phyloP scores from a whole-genome alignment of 2,113 vertebrate species.

The Rousettus leschenaultii region DNA sequence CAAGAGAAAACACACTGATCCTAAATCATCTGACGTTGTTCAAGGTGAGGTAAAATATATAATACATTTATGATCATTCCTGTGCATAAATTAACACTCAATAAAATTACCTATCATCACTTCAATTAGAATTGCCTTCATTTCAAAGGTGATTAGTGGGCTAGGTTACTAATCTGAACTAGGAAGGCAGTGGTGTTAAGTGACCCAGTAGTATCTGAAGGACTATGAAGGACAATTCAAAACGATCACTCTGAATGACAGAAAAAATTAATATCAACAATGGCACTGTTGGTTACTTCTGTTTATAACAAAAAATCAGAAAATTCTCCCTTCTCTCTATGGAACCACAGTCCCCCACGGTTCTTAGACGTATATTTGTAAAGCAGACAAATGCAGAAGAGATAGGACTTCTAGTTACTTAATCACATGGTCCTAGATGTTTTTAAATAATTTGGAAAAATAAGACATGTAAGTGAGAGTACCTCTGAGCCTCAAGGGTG shows the following conservation, averaged over 20 bases:
- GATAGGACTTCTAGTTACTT: background rate
- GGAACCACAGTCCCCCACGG: background rate
- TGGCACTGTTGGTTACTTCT: background rate
- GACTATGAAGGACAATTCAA: background rate
- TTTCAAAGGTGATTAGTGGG: background rate
- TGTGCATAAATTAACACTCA: background rate
- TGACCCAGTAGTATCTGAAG: background rate
- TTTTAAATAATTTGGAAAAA: slow-evolving; percentile 7
- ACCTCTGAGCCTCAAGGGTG: background rate
- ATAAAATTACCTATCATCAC: background rate
- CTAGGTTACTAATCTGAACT: background rate
- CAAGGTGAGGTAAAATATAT: background rate
- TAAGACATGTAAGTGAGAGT: background rate
- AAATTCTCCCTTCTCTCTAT: background rate
- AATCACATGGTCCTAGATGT: background rate
- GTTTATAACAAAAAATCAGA: background rate
- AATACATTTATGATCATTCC: background rate
- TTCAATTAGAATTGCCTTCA: background rate
- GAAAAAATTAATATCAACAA: background rate
- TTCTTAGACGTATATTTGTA: background rate
- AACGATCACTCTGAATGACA: background rate
- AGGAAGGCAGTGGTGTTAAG: background rate
- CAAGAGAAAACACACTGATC: background rate
- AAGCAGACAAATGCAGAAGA: background rate
- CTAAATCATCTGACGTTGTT: background rate